Evolutionary conservation across 2,888 invertebrate species (phyloP), one percentile per base, ranked within the genome.

Genomic region (Pyrgus malvae): DNA sequence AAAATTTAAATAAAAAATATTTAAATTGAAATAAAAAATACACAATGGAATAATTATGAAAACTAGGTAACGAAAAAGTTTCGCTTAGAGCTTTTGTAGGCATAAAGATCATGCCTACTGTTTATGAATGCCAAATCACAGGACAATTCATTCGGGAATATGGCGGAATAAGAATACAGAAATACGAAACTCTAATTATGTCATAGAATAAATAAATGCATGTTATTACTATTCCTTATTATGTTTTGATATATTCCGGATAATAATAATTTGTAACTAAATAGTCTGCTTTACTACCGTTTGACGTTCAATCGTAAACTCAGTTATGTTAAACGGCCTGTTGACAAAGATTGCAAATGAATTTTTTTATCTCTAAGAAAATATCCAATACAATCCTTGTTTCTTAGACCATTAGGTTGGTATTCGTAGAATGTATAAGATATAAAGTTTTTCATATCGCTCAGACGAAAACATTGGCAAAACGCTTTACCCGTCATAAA

Each of bases 401-500:
- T 0, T 0, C 17, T 25, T 23, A 19, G 0, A 1, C 0, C 1
- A 25, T 70, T 80, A 64, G 68, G 72, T 68, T 63, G 55, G 64
- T 46, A 67, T 65, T 78, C 33, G 60, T 58, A 55, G 45, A 40
- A 58, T 11, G 17, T 44, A 56, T 29, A 45, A 55, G 65, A 62
- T 9, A 74, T 69, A 76, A 86, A 84, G 79, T 88, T 88, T 87
- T 85, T 86, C 85, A 87, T 85, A 84, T 87, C 81, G 70, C 73
- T 76, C 73, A 72, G 74, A 77, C 77, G 74, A 83, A 85, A 83
- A 87, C 87, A 85, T 86, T 76, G 83, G 78, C 75, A 70, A 74
- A 74, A 81, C 70, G 77, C 79, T 83, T 85, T 74, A 74, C 78
- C 76, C 80, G 76, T 87, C 87, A 85, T 88, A 88, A 87, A 86